Evolutionary conservation across 1,140 invertebrate genomes (phyloP).

Genomic region (Pinna nobilis): DNA sequence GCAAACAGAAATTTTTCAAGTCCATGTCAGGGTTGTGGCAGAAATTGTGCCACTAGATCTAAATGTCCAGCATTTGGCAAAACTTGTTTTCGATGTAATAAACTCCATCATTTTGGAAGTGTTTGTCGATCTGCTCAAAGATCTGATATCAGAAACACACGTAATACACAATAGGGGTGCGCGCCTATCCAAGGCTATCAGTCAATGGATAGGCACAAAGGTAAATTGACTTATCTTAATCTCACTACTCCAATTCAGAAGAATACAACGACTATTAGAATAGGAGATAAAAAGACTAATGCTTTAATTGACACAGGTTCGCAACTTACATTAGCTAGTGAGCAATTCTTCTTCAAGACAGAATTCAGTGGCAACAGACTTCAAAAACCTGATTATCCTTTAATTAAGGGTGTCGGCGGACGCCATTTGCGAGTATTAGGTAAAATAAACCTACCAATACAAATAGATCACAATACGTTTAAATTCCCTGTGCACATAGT

Average conservation of each 20-base stretch:
- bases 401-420: slow-evolving; percentile 14
- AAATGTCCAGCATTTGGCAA: not conserved
- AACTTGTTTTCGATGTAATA: not conserved
- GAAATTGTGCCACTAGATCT: not conserved
- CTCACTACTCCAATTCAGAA: not conserved
- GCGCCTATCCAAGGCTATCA: slow-evolving; percentile 21
- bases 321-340: slow-evolving; percentile 1
- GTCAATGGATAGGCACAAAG: slow-evolving; percentile 26
- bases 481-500: slow-evolving; percentile 26
- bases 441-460: slow-evolving; percentile 17
- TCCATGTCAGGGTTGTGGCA: not conserved
- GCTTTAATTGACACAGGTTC: slow-evolving; percentile 11
- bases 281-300: slow-evolving; percentile 3
- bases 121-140: not conserved
- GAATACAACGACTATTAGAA: not conserved
- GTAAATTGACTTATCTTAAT: not conserved
- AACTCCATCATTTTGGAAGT: not conserved
- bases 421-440: slow-evolving; percentile 11
- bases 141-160: too few species aligned
- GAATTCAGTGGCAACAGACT: not conserved
- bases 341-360: not conserved
- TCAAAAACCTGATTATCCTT: not conserved
- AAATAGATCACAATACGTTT: not conserved
- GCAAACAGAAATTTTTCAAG: not conserved
- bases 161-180: slow-evolving; percentile 6